These are phyloP conservation scores for Parus major DNA, from an alignment of 2,113 vertebrate genomes.

Conservation along the genomic window DNA sequence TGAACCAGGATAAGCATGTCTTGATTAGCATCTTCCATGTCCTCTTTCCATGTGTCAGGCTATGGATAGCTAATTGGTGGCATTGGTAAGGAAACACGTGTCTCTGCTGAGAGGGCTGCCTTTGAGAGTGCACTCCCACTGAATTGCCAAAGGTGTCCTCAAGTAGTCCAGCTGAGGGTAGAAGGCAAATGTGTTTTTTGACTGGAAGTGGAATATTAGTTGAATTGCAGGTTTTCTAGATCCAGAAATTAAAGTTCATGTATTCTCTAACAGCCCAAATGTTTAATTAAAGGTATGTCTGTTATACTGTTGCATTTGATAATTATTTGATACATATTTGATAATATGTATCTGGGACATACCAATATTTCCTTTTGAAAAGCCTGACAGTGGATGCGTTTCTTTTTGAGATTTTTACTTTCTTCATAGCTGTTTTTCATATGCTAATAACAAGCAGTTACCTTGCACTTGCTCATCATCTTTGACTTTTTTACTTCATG, in stretches of 20 bases:
- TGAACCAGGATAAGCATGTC: not conserved
- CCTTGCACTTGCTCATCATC: not conserved
- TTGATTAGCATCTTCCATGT: not conserved
- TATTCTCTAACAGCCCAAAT: not conserved
- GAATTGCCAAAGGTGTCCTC: not conserved
- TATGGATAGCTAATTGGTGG: not conserved
- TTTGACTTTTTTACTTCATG: not conserved
- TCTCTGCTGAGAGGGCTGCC: not conserved
- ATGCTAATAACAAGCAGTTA: not conserved
- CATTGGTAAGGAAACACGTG: not conserved
- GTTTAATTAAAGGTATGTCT: not conserved
- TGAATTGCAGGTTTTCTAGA: not conserved
- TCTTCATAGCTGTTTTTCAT: not conserved
- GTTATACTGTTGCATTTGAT: not conserved
- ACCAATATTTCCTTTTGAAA: not conserved
- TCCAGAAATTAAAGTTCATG: not conserved
- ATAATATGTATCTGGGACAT: not conserved
- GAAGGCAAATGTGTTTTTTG: rapidly evolving
- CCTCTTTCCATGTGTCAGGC: not conserved
- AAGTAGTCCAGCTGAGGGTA: not conserved
- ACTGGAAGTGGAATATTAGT: not conserved
- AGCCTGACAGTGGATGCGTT: not conserved
- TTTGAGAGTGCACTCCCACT: not conserved
- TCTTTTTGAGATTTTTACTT: not conserved
- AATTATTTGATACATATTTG: too few species aligned